Evolutionary conservation across 2,888 invertebrate genomes (phyloP).

Genomic region (Ophion ventricosus): DNA sequence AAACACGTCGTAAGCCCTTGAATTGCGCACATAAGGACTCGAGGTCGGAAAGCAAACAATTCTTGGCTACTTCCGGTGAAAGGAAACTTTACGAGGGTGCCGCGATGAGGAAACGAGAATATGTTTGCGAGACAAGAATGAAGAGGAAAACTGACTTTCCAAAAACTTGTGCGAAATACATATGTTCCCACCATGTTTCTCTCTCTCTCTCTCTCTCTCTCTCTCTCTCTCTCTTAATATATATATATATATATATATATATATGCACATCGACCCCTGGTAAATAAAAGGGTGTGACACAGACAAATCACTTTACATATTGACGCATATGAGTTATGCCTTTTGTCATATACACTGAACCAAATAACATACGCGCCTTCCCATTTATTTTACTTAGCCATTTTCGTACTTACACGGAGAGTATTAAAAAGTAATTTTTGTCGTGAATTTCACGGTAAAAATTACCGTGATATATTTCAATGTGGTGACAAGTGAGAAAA

Average conservation of each 20-base stretch:
- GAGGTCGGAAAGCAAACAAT: conserved; percentile 41
- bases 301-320: neutral
- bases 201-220: no score
- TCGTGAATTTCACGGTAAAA: no score
- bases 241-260: neutral
- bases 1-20: conserved; percentile 25
- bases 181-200: conserved; percentile 6
- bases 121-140: conserved; percentile 11
- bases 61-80: conserved; percentile 39
- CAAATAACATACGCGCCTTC: neutral
- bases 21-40: conserved; percentile 14
- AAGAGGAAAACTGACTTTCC: conserved; percentile 12
- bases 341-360: neutral
- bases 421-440: no score
- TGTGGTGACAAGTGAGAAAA: no score
- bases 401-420: no score
- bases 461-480: no score
- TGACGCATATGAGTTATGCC: neutral
- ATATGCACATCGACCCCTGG: neutral
- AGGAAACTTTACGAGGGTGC: conserved; percentile 31
- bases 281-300: conserved; percentile 4
- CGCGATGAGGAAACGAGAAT: conserved; percentile 17
- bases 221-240: neutral
- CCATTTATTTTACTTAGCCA: no score
- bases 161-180: neutral